Conservation (phyloP, 2,888 invertebrate genomes). For the Hedychridium roseum region DNA sequence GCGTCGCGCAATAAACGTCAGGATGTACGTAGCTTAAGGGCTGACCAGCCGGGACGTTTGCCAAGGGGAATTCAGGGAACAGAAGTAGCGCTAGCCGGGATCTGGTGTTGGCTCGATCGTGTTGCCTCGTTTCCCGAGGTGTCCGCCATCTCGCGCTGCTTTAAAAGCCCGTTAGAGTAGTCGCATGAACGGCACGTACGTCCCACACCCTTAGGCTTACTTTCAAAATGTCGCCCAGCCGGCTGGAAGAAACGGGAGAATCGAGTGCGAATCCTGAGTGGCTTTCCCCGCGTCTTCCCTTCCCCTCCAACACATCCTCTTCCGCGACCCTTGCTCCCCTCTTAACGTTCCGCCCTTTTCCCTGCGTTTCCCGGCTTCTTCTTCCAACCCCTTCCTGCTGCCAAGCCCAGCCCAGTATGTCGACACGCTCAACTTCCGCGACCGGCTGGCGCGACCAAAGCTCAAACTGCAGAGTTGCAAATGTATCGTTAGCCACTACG, state of each 20-base stretch:
- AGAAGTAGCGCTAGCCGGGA: constrained; percentile 12
- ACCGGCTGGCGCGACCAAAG: constrained; percentile 17
- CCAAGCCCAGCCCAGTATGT: constrained; percentile 13
- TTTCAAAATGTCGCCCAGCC: constrained; percentile 14
- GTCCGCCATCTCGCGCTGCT: not conserved
- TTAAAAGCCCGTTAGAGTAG: constrained; percentile 34
- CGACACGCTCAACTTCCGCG: constrained; percentile 12
- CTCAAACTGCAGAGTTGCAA: constrained; percentile 51
- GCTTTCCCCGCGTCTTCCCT: constrained; percentile 3
- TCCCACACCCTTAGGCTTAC: constrained; percentile 35
- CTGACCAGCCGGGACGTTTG: constrained; percentile 23
- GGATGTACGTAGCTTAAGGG: constrained; percentile 18
- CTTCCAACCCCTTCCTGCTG: constrained; percentile 10
- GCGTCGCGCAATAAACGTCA: constrained; percentile 29
- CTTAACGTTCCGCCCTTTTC: not conserved
- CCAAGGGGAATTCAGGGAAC: constrained; percentile 28
- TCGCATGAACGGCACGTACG: constrained; percentile 36
- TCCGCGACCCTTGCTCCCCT: not conserved
- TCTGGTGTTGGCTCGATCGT: too few species aligned
- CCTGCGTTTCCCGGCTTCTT: constrained; percentile 4
- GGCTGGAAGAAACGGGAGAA: constrained; percentile 18
- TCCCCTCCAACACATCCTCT: not conserved
- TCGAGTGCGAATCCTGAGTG: not conserved
- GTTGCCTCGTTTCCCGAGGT: not conserved
- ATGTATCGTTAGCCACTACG: constrained; percentile 44